Evolutionary conservation across 2,888 invertebrate species (phyloP).

Genomic region (Melitaea athalia): DNA sequence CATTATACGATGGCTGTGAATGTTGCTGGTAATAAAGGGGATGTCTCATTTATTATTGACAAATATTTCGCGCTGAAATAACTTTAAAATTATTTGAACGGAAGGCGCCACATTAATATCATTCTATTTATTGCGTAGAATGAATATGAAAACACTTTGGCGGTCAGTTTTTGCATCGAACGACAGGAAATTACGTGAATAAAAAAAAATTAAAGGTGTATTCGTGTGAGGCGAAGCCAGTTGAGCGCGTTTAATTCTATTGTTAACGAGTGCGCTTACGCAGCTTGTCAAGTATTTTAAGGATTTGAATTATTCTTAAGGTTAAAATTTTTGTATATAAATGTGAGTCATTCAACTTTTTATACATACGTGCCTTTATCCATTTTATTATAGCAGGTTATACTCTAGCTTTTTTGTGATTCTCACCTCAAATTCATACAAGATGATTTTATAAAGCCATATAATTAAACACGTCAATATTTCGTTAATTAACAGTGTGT

Average conservation of each 20-base stretch:
- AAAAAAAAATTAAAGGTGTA: constrained; percentile 27
- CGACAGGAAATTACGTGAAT: constrained; percentile 65
- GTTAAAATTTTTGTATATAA: background rate
- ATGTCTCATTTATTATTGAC: constrained; percentile 82
- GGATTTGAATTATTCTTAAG: constrained; percentile 19
- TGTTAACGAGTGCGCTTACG: constrained; percentile 61
- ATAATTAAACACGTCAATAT: too few relatives aligned
- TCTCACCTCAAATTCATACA: too few relatives aligned
- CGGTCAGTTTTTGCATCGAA: constrained; percentile 49
- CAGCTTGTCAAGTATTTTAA: constrained; percentile 42
- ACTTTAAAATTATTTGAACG: constrained; percentile 63
- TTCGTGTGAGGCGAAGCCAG: constrained; percentile 29
- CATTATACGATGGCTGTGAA: constrained; percentile 60
- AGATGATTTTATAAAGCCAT: too few relatives aligned
- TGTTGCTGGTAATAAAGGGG: constrained; percentile 73
- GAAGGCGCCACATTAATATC: constrained; percentile 77
- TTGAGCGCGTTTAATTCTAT: constrained; percentile 72
- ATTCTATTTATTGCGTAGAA: constrained; percentile 67
- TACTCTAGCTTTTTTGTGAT: background rate
- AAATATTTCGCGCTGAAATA: constrained; percentile 78
- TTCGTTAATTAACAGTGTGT: too few relatives aligned
- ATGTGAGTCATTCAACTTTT: background rate
- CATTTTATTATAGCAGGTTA: background rate
- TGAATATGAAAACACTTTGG: constrained; percentile 59
- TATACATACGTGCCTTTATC: background rate